phyloP scores from a whole-genome alignment of 1,140 invertebrate species.

The Aradophagus sp. region DNA sequence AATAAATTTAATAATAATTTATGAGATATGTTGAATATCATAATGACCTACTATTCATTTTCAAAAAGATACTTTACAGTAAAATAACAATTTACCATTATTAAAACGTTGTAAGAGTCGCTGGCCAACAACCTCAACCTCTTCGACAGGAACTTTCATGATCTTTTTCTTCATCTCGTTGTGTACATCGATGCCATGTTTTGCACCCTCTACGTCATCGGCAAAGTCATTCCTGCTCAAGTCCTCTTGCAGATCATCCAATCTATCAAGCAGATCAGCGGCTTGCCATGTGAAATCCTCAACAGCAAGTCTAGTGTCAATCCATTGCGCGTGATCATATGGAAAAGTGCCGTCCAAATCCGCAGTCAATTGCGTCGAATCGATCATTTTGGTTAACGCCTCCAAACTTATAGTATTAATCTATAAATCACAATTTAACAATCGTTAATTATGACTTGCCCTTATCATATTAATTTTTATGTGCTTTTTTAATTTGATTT shows the following conservation, averaged over 20 bases:
- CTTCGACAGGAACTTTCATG: constrained; percentile 93
- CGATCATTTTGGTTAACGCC: constrained; percentile 92
- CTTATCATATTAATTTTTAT: too few relatives aligned
- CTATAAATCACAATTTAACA: constrained; percentile 77
- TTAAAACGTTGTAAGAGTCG: constrained; percentile 79
- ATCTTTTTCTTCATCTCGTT: constrained; percentile 96
- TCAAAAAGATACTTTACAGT: too few relatives aligned
- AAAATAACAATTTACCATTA: constrained; percentile 59
- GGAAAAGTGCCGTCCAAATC: constrained; percentile 95
- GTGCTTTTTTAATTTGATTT: too few relatives aligned
- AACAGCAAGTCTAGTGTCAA: constrained; percentile 92
- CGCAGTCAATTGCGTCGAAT: constrained; percentile 90
- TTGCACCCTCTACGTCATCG: constrained; percentile 92
- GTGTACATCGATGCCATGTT: constrained; percentile 93
- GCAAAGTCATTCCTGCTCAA: constrained; percentile 92
- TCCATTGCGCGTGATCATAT: constrained; percentile 98
- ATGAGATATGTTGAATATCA: too few relatives aligned
- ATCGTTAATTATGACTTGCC: too few relatives aligned
- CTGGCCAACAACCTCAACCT: constrained; percentile 87
- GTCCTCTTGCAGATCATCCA: constrained; percentile 94
- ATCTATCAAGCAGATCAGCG: constrained; percentile 90
- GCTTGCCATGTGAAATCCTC: constrained; percentile 98
- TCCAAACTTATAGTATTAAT: constrained; percentile 97
- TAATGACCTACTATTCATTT: too few relatives aligned
- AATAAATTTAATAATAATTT: too few relatives aligned